phyloP scores from a whole-genome alignment of 2,113 vertebrate genomes.

The Paramormyrops kingsleyae region DNA sequence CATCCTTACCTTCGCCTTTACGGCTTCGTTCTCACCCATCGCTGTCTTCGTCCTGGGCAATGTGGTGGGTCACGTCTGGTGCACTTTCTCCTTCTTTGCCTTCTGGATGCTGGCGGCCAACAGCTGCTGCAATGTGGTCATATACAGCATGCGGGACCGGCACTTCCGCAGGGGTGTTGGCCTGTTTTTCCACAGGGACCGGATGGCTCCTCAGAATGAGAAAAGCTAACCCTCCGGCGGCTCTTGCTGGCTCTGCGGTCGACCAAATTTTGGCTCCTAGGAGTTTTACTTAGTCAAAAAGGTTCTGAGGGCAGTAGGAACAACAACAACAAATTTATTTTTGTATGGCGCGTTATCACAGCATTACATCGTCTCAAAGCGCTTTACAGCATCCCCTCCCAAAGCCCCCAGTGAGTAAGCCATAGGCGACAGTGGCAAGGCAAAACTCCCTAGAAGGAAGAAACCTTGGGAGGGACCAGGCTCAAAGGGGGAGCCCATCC shows the following conservation, averaged over 20 bases:
- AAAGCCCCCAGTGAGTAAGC: no score
- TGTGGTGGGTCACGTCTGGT: conserved; percentile 70
- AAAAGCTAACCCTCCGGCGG: conserved; percentile 41
- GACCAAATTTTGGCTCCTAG: neutral
- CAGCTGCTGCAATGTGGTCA: conserved; percentile 78
- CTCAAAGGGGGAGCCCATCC: no score
- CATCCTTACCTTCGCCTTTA: conserved; percentile 70
- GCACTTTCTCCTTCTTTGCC: conserved; percentile 75
- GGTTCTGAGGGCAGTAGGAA: no score
- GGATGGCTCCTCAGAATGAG: conserved; percentile 42
- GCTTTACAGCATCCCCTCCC: no score
- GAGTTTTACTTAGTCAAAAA: neutral
- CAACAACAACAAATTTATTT: no score
- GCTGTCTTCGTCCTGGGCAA: conserved; percentile 71
- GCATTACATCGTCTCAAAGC: no score
- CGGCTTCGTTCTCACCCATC: conserved; percentile 68
- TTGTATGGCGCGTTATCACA: no score
- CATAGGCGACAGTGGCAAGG: no score
- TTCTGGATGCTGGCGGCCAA: conserved; percentile 76
- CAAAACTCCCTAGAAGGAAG: no score
- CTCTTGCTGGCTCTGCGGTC: neutral
- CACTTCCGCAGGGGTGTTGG: conserved; percentile 68
- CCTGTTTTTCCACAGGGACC: conserved; percentile 60
- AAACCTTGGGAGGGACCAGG: no score
- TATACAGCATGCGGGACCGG: conserved; percentile 69